Conservation (phyloP, 2,113 vertebrate genomes). For the Syngnathus scovelli region DNA sequence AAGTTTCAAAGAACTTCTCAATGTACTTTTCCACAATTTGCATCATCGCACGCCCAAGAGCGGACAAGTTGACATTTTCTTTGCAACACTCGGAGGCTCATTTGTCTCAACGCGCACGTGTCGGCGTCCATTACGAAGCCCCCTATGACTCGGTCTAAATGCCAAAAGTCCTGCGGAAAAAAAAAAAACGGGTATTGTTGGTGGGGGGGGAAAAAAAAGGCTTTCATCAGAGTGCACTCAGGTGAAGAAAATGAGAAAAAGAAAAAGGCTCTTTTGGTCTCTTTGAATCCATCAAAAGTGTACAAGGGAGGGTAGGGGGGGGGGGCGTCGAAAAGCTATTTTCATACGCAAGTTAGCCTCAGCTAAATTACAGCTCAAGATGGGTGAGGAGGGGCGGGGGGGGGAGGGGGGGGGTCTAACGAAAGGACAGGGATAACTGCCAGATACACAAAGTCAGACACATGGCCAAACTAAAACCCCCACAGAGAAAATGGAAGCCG, state of each 20-base stretch:
- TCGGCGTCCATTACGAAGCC: slow-evolving; percentile 36
- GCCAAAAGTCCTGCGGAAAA: slow-evolving; percentile 7
- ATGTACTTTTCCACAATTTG: neutral
- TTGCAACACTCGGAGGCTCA: slow-evolving; percentile 33
- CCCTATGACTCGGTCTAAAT: slow-evolving; percentile 38
- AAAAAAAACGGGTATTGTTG: neutral
- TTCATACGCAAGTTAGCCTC: neutral
- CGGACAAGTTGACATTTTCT: slow-evolving; percentile 65
- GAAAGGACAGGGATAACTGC: neutral
- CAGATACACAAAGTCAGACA: neutral
- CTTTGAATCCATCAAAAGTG: neutral
- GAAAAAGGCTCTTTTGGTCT: neutral
- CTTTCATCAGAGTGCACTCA: slow-evolving; percentile 38
- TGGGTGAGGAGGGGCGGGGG: too few relatives aligned
- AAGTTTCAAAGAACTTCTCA: neutral
- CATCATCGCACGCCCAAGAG: neutral
- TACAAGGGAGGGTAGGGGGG: too few relatives aligned
- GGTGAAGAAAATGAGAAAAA: slow-evolving; percentile 16
- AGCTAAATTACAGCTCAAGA: too few relatives aligned
- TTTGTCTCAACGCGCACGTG: slow-evolving; percentile 45
- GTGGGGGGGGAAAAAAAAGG: neutral
- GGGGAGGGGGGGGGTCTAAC: too few relatives aligned
- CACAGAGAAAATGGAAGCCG: neutral
- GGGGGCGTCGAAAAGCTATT: neutral
- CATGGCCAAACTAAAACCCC: neutral